These are phyloP conservation scores for Montipora capitata DNA, from an alignment of 92 coral and sea anemone genomes.

Conservation along the genomic window DNA sequence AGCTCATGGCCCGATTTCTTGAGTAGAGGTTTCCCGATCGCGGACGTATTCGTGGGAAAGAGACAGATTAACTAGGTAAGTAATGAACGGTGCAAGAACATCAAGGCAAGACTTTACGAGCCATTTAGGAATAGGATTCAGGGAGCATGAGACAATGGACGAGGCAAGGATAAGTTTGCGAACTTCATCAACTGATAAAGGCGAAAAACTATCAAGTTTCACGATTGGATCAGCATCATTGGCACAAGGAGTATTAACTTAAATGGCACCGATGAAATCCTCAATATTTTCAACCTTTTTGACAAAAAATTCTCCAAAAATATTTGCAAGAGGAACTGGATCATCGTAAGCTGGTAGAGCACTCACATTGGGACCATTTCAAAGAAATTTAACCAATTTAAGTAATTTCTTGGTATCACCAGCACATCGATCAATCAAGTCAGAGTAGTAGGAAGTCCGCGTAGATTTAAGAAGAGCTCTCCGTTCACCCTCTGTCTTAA, in stretches of 20 bases:
- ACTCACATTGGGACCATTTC: not conserved
- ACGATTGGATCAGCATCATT: not conserved
- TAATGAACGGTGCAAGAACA: not conserved
- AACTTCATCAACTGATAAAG: conserved; percentile 11
- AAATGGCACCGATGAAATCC: conserved; percentile 24
- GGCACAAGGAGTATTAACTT: conserved; percentile 27
- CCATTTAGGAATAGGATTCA: not conserved
- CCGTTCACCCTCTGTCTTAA: too few species aligned
- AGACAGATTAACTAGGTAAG: not conserved
- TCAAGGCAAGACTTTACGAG: not conserved
- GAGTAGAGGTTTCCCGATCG: not conserved
- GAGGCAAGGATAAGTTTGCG: not conserved
- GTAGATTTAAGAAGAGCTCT: not conserved
- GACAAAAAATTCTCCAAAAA: conserved; percentile 46
- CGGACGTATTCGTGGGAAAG: not conserved
- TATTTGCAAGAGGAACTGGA: conserved; percentile 51
- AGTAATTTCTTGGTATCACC: not conserved
- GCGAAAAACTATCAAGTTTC: conserved; percentile 15
- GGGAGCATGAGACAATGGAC: conserved; percentile 8
- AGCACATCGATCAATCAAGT: not conserved
- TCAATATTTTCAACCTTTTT: conserved; percentile 38
- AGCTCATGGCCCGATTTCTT: not conserved
- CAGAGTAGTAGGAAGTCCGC: not conserved
- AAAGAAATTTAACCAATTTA: not conserved
- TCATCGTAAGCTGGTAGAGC: conserved; percentile 24